Evolutionary conservation across 2,888 invertebrate genomes (phyloP).

Genomic region (Cyaniris semiargus): DNA sequence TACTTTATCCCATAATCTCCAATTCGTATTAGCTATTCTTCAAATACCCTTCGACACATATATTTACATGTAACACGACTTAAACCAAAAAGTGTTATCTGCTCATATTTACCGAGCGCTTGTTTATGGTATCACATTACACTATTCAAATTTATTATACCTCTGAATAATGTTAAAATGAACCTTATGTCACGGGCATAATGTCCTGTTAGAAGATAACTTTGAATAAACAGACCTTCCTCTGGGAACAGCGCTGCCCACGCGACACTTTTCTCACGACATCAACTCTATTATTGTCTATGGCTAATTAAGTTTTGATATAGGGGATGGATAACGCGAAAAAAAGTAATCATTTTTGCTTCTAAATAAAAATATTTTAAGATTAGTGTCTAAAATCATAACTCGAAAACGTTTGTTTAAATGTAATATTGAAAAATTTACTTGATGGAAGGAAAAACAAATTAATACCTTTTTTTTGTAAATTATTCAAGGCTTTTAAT

Average conservation of each 20-base stretch:
- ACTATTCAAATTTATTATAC: conserved; percentile 20
- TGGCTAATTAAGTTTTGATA: not conserved
- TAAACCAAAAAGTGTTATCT: conserved; percentile 1
- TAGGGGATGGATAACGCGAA: not conserved
- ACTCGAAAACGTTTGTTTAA: too few species aligned
- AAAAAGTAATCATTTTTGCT: not conserved
- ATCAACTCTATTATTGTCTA: not conserved
- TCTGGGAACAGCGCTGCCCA: conserved; percentile 47
- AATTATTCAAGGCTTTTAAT: too few species aligned
- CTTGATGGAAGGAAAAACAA: too few species aligned
- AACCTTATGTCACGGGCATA: not conserved
- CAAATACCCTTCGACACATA: conserved; percentile 1
- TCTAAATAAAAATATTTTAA: not conserved
- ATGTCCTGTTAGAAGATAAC: too few species aligned
- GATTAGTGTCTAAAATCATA: too few species aligned
- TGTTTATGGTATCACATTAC: conserved; percentile 44
- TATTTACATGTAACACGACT: not conserved
- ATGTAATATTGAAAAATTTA: not conserved
- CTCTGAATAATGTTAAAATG: not conserved
- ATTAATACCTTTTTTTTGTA: too few species aligned
- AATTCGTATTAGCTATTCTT: not conserved
- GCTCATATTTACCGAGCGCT: conserved; percentile 11
- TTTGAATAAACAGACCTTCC: conserved; percentile 34
- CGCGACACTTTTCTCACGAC: conserved; percentile 43
- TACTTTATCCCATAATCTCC: not conserved